These are phyloP conservation scores for Drosophila takahashii DNA, from an alignment of 1,140 invertebrate genomes.

Conservation along the genomic window DNA sequence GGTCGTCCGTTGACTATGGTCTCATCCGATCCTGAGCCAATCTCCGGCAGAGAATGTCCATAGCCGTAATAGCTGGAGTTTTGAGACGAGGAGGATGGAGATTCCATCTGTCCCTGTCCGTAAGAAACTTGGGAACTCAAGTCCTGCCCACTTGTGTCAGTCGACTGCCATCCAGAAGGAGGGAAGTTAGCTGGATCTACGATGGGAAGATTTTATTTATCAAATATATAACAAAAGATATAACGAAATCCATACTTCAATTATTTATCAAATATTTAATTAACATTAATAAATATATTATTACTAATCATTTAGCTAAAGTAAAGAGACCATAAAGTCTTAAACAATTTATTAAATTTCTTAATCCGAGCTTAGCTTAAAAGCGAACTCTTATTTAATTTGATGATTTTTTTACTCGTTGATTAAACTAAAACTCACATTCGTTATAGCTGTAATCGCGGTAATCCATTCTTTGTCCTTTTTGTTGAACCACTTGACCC, in stretches of 20 bases:
- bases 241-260: too few relatives aligned
- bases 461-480: constrained; percentile 10
- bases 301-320: too few relatives aligned
- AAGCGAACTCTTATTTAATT: too few relatives aligned
- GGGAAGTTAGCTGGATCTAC: neutral
- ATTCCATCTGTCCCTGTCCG: neutral
- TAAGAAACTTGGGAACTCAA: neutral
- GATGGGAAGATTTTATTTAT: neutral
- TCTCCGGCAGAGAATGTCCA: neutral
- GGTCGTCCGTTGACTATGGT: constrained; percentile 24
- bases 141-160: neutral
- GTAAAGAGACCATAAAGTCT: too few relatives aligned
- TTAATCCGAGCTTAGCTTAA: too few relatives aligned
- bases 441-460: constrained; percentile 17
- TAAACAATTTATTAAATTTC: too few relatives aligned
- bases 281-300: too few relatives aligned
- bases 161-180: constrained; percentile 7
- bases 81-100: neutral
- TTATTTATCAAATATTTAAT: too few relatives aligned
- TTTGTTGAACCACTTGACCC: neutral
- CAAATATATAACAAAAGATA: too few relatives aligned
- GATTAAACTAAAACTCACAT: constrained; percentile 28
- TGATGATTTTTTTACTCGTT: too few relatives aligned
- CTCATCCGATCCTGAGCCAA: constrained; percentile 9
- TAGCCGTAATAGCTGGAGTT: constrained; percentile 3